Evolutionary conservation across 53 echinoderm and acorn worm species (phyloP).

Genomic region (Astropecten irregularis): DNA sequence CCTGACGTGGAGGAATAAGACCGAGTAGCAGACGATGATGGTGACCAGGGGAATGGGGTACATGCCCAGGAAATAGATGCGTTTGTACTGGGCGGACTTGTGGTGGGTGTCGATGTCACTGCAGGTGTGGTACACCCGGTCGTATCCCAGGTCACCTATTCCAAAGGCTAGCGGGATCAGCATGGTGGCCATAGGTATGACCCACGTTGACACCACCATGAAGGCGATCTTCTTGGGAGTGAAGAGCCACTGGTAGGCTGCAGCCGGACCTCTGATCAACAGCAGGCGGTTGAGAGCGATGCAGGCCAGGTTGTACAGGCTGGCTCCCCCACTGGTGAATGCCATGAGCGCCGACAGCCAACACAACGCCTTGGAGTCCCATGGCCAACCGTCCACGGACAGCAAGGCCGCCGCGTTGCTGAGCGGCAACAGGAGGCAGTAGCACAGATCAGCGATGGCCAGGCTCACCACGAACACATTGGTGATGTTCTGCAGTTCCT

Average conservation of each 20-base stretch:
- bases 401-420: not conserved
- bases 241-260: slow-evolving; percentile 16
- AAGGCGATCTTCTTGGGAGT: slow-evolving; percentile 21
- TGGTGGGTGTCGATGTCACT: slow-evolving; percentile 55
- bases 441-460: slow-evolving; percentile 54
- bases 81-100: not conserved
- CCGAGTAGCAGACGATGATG: slow-evolving; percentile 19
- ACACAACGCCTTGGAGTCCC: not conserved
- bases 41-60: slow-evolving; percentile 27
- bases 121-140: slow-evolving; percentile 43
- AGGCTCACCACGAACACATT: slow-evolving; percentile 69
- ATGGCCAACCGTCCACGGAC: slow-evolving; percentile 1
- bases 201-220: slow-evolving; percentile 22
- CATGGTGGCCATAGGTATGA: slow-evolving; percentile 10
- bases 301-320: slow-evolving; percentile 48
- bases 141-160: slow-evolving; percentile 44
- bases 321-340: slow-evolving; percentile 31
- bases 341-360: slow-evolving; percentile 7
- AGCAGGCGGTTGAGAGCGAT: slow-evolving; percentile 45
- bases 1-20: slow-evolving; percentile 16
- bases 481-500: slow-evolving; percentile 55
- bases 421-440: slow-evolving; percentile 47
- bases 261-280: slow-evolving; percentile 18
- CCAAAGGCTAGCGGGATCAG: slow-evolving; percentile 28
- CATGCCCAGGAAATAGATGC: not conserved